Evolutionary conservation across 2,113 vertebrate genomes (phyloP).

Genomic region (Rallus limicola): DNA sequence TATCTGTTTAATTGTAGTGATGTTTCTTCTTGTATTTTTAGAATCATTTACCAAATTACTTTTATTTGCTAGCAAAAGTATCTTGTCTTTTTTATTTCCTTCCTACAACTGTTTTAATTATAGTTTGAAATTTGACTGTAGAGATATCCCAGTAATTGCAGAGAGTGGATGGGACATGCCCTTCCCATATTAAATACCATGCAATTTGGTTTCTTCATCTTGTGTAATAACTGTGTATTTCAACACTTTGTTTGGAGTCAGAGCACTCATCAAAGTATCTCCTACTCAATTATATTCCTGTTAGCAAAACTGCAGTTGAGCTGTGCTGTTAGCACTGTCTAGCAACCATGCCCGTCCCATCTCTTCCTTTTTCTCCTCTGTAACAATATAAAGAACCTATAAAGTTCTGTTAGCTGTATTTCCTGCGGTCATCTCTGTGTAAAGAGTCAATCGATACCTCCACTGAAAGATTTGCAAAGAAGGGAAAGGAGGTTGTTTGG

Average conservation of each 20-base stretch:
- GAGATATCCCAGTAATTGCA: background rate
- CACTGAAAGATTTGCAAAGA: background rate
- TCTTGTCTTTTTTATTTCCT: background rate
- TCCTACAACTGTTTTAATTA: background rate
- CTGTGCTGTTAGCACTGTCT: background rate
- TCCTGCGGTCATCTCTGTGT: background rate
- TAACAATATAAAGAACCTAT: background rate
- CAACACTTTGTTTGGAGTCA: background rate
- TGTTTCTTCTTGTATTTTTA: background rate
- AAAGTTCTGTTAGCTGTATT: background rate
- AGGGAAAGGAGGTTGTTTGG: background rate
- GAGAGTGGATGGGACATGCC: background rate
- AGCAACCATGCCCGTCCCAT: background rate
- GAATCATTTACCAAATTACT: background rate
- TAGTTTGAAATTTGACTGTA: background rate
- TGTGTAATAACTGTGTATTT: background rate
- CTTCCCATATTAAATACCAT: background rate
- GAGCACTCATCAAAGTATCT: background rate
- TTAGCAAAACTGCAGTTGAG: background rate
- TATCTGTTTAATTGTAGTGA: background rate
- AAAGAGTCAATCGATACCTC: background rate
- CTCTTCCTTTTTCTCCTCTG: background rate
- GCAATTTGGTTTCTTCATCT: background rate
- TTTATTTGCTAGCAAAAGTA: background rate
- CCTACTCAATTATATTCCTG: background rate